Base-by-base conservation (phyloP, 1,140 invertebrate genomes). In the Colletes latitarsis region DNA sequence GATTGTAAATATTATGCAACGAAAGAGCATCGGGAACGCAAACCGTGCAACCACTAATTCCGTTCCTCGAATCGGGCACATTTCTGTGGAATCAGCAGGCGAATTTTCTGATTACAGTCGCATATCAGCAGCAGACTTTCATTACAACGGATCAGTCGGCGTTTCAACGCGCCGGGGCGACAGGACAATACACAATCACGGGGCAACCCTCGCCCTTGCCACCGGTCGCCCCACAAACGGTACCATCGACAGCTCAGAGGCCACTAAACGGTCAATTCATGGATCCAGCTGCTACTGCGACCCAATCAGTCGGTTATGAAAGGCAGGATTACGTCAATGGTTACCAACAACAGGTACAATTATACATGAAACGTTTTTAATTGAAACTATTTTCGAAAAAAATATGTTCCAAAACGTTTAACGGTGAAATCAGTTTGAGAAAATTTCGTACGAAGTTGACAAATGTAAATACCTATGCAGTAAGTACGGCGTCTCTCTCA, bases 291-390 rank as follows among this genome's bases (percentile, higher is more conserved):
- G 88, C 89, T 41, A 90, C 91, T 6, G 63, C 91, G 19, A 90
- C 88, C 53, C 93, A 93, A 82, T 79, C 92, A 64, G 91, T 93
- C 55, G 87, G 88, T 64, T 93, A 93, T 78, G 92, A 93, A 53
- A 92, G 92, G 76, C 92, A 93, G 82, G 93, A 93, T 77, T 94
- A 93, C 81, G 93, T 94, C 41, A 94, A 94, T 80, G 93, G 93
- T 73, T 93, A 94, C 81, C 92, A 93, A 86, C 92, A 93, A 84
- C 92, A 93, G 92, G 93, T 94, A 89, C 92, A 72, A 64, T 79
- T 73, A 63, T 19, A 46, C 55, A 46, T 73, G 77, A 79, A 79
- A 73, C 70, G 82, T 66, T 73, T 66, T 71, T 73, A 66, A 79
- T 64, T 73, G 21, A 53, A 73, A 46, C 39, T 43, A n/a, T 43